Evolutionary conservation across 2,888 invertebrate species (phyloP).

Genomic region (Trachelus troglodyta): DNA sequence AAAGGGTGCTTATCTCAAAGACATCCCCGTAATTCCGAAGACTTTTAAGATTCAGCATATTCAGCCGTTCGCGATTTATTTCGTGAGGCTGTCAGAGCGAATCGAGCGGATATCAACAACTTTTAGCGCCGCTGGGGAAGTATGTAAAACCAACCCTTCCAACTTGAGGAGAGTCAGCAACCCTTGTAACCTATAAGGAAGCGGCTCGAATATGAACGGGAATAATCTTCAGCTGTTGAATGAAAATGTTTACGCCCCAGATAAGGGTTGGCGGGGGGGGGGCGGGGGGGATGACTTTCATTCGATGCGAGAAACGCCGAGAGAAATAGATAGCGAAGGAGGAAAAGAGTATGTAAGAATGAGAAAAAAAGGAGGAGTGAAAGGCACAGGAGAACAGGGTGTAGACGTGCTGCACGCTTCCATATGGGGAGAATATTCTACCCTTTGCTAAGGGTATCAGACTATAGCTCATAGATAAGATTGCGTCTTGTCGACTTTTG

Average conservation of each 20-base stretch:
- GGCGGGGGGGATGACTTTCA: not conserved
- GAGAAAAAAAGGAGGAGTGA: not conserved
- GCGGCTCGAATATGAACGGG: constrained; percentile 20
- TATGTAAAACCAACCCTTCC: constrained; percentile 11
- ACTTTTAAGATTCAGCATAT: constrained; percentile 3
- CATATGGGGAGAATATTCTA: not conserved
- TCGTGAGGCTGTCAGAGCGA: constrained; percentile 19
- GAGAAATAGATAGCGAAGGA: not conserved
- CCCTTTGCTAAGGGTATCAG: not conserved
- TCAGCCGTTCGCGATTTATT: constrained; percentile 17
- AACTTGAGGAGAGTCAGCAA: constrained; percentile 9
- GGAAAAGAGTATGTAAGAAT: not conserved
- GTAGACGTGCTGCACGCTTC: not conserved
- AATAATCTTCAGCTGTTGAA: constrained; percentile 23
- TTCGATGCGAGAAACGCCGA: not conserved
- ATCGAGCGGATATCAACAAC: constrained; percentile 24
- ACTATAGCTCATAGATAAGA: not conserved
- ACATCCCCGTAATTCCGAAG: not conserved
- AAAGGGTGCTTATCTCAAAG: not conserved
- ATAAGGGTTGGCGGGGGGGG: not conserved
- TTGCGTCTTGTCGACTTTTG: not conserved
- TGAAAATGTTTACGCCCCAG: constrained; percentile 20
- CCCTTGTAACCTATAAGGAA: constrained; percentile 22
- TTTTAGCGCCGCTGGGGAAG: constrained; percentile 16
- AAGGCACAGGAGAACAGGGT: not conserved